A percentile compares a stretch with the other conserved stretches of the same genome.
These are phyloP conservation scores for Hylyphantes graminicola DNA, from an alignment of 1,140 invertebrate genomes.

Conservation along the genomic window DNA sequence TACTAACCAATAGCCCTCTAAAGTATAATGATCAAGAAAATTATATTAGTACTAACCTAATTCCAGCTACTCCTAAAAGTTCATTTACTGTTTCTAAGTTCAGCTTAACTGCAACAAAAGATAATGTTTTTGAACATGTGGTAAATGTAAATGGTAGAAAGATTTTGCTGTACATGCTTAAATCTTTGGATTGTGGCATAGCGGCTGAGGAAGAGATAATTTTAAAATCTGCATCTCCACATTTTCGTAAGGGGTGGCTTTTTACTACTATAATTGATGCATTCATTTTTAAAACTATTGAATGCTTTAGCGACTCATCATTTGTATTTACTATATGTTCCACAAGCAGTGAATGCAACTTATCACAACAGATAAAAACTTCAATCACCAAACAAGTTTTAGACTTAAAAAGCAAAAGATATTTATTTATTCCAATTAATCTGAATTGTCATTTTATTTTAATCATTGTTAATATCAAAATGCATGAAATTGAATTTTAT, in stretches of 20 bases:
- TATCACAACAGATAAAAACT: background rate
- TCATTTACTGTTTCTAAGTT: background rate
- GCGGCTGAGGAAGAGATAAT: background rate
- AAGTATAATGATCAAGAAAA: background rate
- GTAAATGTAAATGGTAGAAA: background rate
- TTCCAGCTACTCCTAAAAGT: background rate
- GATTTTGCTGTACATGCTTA: background rate
- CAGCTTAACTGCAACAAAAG: background rate
- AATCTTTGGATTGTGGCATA: background rate
- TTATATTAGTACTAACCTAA: background rate
- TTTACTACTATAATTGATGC: background rate
- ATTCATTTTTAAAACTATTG: background rate
- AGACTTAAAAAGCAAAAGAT: background rate
- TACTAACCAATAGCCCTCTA: background rate
- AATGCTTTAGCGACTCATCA: background rate
- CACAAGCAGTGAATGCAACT: background rate
- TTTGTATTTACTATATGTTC: background rate
- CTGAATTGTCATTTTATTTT: background rate
- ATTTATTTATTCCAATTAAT: background rate
- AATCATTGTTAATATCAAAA: background rate
- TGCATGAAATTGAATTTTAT: background rate
- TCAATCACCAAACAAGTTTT: background rate
- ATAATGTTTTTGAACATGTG: background rate
- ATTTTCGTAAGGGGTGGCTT: background rate
- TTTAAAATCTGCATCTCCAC: background rate